phyloP scores from a whole-genome alignment of 1,140 invertebrate species.

The Gonatopus flavifemur region DNA sequence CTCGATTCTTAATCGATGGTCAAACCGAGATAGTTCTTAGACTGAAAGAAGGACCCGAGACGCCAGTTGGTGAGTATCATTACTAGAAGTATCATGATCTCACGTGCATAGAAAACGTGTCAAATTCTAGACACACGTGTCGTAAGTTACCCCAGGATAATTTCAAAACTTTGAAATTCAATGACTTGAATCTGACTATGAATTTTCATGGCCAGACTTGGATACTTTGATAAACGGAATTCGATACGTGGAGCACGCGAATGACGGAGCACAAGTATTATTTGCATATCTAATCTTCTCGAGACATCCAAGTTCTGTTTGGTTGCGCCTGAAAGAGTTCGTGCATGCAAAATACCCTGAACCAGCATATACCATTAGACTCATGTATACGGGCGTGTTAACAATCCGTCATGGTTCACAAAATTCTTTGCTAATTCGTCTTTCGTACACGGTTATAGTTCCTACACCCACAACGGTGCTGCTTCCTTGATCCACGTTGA shows the following conservation, averaged over 20 bases:
- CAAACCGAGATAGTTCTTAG: conserved; percentile 87
- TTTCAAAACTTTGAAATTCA: too few species aligned
- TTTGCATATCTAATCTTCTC: background rate
- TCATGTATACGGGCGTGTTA: too few species aligned
- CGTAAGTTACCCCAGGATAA: too few species aligned
- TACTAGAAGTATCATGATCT: background rate
- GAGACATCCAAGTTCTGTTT: conserved; percentile 2
- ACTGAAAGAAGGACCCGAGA: conserved; percentile 83
- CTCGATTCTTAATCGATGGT: conserved; percentile 80
- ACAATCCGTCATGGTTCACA: conserved; percentile 9
- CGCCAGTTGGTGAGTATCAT: conserved; percentile 73
- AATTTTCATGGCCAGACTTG: too few species aligned
- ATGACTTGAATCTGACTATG: too few species aligned
- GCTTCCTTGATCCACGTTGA: background rate
- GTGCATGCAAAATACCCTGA: background rate
- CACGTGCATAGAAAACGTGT: too few species aligned
- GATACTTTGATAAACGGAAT: too few species aligned
- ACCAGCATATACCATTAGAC: conserved; percentile 1
- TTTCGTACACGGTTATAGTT: conserved; percentile 14
- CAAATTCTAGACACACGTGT: too few species aligned
- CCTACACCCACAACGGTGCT: conserved; percentile 12
- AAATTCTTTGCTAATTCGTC: conserved; percentile 11
- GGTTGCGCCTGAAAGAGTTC: conserved; percentile 1
- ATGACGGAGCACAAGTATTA: too few species aligned
- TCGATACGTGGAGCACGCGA: too few species aligned